Evolutionary conservation across 2,797 vertebrate species (phyloP).

Genomic region (Apogon hyalosoma): DNA sequence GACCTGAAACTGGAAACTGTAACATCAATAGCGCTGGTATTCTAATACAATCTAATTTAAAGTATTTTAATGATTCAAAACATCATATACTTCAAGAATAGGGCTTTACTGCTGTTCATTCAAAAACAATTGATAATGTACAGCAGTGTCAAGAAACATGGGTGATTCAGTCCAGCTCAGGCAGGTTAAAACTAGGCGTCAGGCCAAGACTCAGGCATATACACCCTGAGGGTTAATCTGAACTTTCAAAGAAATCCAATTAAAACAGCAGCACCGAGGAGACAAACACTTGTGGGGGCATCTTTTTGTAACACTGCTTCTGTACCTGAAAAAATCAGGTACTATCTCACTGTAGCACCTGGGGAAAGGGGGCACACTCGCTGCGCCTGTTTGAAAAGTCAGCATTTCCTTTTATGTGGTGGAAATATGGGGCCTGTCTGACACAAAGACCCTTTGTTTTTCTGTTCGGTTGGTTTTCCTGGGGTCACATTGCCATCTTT

Average conservation of each 20-base stretch:
- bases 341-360: conserved; percentile 50
- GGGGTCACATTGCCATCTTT: conserved; percentile 27
- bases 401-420: conserved; percentile 41
- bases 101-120: too few species aligned
- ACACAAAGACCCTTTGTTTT: conserved; percentile 50
- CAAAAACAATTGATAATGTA: conserved; percentile 58
- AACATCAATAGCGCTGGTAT: background rate
- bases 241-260: conserved; percentile 81
- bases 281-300: conserved; percentile 54
- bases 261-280: conserved; percentile 68
- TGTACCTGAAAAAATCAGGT: conserved; percentile 40
- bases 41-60: background rate
- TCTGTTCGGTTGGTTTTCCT: conserved; percentile 33
- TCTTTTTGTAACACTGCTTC: conserved; percentile 57
- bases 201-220: conserved; percentile 46
- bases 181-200: conserved; percentile 46
- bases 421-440: conserved; percentile 30
- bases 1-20: background rate
- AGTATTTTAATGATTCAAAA: too few species aligned
- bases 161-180: conserved; percentile 67
- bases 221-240: conserved; percentile 67
- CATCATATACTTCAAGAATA: background rate
- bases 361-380: conserved; percentile 48
- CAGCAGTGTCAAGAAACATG: conserved; percentile 42
- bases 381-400: conserved; percentile 45